These are phyloP conservation scores for Eupithecia insigniata DNA, from an alignment of 2,888 invertebrate genomes.

Conservation along the genomic window DNA sequence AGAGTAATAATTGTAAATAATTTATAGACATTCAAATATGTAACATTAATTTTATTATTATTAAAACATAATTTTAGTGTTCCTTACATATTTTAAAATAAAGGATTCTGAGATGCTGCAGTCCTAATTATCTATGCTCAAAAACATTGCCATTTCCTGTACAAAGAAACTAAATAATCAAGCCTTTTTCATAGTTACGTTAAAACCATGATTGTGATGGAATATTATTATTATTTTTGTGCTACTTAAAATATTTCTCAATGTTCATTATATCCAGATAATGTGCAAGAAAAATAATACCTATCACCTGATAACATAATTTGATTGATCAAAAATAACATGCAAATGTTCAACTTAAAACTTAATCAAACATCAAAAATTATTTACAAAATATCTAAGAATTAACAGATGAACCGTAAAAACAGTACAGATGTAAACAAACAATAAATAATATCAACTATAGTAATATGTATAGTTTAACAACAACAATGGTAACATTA, in stretches of 20 bases:
- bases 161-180: background rate
- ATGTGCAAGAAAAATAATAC: slow-evolving; percentile 73
- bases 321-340: slow-evolving; percentile 61
- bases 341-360: slow-evolving; percentile 66
- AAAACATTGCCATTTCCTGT: background rate
- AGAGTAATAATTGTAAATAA: background rate
- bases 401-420: slow-evolving; percentile 61
- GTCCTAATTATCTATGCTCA: background rate
- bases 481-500: slow-evolving; percentile 80
- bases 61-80: slow-evolving; percentile 66
- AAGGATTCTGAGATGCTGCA: slow-evolving; percentile 28
- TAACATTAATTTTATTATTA: slow-evolving; percentile 39
- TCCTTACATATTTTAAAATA: slow-evolving; percentile 54
- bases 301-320: slow-evolving; percentile 62
- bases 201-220: slow-evolving; percentile 1
- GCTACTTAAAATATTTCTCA: slow-evolving; percentile 69
- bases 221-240: slow-evolving; percentile 48
- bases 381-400: slow-evolving; percentile 70
- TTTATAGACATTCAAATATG: background rate
- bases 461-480: slow-evolving; percentile 69
- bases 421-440: slow-evolving; percentile 59
- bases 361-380: slow-evolving; percentile 63
- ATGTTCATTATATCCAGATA: slow-evolving; percentile 77
- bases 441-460: slow-evolving; percentile 74
- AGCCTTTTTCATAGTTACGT: background rate